Conservation (phyloP, 2,113 vertebrate genomes). For the Sapayoa aenigma region DNA sequence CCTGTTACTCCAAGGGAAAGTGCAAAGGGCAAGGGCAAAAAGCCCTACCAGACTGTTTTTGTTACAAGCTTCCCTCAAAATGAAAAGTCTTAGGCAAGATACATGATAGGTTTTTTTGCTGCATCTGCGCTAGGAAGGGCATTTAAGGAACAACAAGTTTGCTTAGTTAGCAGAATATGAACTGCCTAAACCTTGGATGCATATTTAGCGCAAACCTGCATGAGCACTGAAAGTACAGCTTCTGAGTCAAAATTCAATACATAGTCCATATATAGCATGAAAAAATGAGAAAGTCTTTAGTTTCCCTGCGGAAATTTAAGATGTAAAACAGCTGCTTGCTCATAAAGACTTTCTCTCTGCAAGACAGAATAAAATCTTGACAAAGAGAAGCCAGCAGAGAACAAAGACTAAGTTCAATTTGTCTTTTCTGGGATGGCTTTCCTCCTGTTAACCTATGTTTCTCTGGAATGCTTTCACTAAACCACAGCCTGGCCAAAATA, state of each 20-base stretch:
- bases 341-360: neutral
- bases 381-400: neutral
- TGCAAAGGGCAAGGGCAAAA: neutral
- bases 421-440: neutral
- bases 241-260: neutral
- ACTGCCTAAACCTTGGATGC: neutral
- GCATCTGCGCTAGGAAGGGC: neutral
- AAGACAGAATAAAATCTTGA: neutral
- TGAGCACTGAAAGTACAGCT: neutral
- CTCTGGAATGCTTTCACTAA: neutral
- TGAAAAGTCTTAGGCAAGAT: neutral
- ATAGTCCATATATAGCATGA: neutral
- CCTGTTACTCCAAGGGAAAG: neutral
- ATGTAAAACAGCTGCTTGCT: neutral
- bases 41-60: neutral
- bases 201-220: neutral
- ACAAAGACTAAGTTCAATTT: neutral
- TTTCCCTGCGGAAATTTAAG: neutral
- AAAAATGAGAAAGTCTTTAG: neutral
- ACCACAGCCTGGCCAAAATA: neutral
- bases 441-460: neutral
- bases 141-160: neutral
- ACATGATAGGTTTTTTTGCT: neutral
- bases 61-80: neutral
- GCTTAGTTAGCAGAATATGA: neutral